Base-by-base conservation (phyloP, 37 sponge, comb jelly and placozoan genomes). In the Cliona cf. orientalis region DNA sequence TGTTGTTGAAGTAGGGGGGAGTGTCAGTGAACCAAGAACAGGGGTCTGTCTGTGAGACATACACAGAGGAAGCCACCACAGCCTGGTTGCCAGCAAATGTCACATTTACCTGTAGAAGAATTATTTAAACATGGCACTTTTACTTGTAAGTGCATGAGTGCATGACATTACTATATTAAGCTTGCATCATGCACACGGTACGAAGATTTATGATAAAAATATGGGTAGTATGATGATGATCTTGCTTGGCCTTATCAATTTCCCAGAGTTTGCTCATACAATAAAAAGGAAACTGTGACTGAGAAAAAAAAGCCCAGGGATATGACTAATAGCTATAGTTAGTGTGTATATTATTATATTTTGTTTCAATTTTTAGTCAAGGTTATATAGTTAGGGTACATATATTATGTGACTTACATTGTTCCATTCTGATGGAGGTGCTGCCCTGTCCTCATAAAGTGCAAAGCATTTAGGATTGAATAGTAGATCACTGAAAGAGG, bases 361-460 rank as follows among this genome's bases (percentile, higher is more conserved):
- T n/a, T n/a, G n/a, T n/a, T n/a, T n/a, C n/a, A n/a, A n/a, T n/a
- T n/a, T n/a, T n/a, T n/a, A n/a, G n/a, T n/a, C n/a, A n/a, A n/a
- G n/a, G n/a, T n/a, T n/a, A n/a, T n/a, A n/a, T n/a, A n/a, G n/a
- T n/a, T n/a, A n/a, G n/a, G n/a, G n/a, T n/a, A n/a, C n/a, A n/a
- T n/a, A n/a, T n/a, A n/a, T n/a, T n/a, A n/a, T n/a, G n/a, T n/a
- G n/a, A 58, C 85, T 60, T 55, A 90, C 90, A 65, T 80, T 72
- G 36, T 42, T 58, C 90, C 90, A 90, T 31, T 90, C 79, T 5
- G 38, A 12, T 32, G 79, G 90, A 69, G 84, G 55, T 1, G 55
- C 9, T 6, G 14, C 66, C 46, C 40, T 49, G 55, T 82, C 60
- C 58, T 79, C 67, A 78, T 89, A 83, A 44, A 72, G 65, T 31